Percentiles rank a stretch among this genome's conserved stretches.
phyloP scores from a whole-genome alignment of 2,888 invertebrate genomes.

The Agrotis exclamationis region DNA sequence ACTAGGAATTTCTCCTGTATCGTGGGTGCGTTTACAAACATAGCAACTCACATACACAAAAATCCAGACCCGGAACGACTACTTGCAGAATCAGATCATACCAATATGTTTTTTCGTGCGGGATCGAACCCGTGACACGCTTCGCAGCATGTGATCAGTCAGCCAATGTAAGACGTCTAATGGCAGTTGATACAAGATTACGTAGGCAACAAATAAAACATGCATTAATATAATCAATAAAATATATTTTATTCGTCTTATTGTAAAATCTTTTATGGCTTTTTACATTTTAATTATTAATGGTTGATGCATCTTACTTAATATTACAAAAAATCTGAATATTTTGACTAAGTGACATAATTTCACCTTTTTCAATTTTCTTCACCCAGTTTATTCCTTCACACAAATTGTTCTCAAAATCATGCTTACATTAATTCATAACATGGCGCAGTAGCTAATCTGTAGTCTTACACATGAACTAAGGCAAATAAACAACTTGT shows the following conservation, averaged over 20 bases:
- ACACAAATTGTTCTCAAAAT: not conserved
- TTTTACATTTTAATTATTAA: conserved; percentile 5
- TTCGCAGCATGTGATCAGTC: no score
- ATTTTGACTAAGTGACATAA: not conserved
- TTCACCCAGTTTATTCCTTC: not conserved
- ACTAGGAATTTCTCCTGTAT: no score
- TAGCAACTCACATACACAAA: no score
- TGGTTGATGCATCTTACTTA: not conserved
- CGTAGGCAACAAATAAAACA: conserved; percentile 17
- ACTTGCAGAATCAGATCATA: no score
- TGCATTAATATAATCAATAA: conserved; percentile 8
- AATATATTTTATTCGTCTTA: conserved; percentile 30
- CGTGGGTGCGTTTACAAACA: no score
- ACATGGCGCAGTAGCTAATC: not conserved
- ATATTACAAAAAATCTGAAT: not conserved
- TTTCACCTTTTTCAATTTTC: no score
- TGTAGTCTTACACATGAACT: not conserved
- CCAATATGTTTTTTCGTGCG: no score
- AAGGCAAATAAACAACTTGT: not conserved
- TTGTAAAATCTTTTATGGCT: not conserved
- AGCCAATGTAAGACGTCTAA: no score
- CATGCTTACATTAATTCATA: not conserved
- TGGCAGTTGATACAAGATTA: not conserved
- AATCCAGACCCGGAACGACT: no score
- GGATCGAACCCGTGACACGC: no score